phyloP scores from a whole-genome alignment of 2,797 vertebrate species.

The Falco concolor region DNA sequence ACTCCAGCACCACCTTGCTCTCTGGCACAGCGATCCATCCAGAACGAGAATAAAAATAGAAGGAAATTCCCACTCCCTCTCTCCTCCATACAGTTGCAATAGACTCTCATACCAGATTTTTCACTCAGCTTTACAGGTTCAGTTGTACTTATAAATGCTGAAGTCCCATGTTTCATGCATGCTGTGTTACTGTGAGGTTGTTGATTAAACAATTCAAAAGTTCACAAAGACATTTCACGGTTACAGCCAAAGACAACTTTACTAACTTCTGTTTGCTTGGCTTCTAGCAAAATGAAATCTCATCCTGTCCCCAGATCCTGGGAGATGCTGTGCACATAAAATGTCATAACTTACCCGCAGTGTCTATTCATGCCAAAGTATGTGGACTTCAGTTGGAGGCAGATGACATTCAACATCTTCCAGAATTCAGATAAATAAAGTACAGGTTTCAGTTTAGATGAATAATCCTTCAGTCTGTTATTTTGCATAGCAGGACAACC shows the following conservation, averaged over 20 bases:
- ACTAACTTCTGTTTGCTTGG: constrained; percentile 28
- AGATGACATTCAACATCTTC: neutral
- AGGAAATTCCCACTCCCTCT: neutral
- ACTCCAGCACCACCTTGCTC: neutral
- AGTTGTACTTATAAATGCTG: neutral
- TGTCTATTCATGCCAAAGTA: neutral
- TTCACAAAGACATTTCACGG: constrained; percentile 16
- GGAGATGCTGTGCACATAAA: neutral
- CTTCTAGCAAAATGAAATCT: constrained; percentile 21
- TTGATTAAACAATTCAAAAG: constrained; percentile 39
- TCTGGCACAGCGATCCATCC: neutral
- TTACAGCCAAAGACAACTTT: constrained; percentile 21
- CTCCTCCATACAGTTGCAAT: neutral
- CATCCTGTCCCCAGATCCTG: neutral
- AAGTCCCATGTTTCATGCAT: neutral
- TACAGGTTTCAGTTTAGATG: neutral
- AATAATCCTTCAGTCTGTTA: constrained; percentile 20
- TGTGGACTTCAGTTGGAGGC: neutral
- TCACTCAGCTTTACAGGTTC: constrained; percentile 19
- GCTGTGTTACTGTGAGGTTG: neutral
- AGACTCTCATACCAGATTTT: neutral
- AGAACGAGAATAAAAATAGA: neutral
- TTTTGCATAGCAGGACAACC: constrained; percentile 12
- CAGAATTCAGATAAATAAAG: constrained; percentile 39
- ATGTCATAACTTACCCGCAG: neutral